Percentiles rank a stretch among this genome's conserved stretches.
These are phyloP conservation scores for Rutilus rutilus DNA, from an alignment of 2,113 vertebrate genomes.

Conservation along the genomic window DNA sequence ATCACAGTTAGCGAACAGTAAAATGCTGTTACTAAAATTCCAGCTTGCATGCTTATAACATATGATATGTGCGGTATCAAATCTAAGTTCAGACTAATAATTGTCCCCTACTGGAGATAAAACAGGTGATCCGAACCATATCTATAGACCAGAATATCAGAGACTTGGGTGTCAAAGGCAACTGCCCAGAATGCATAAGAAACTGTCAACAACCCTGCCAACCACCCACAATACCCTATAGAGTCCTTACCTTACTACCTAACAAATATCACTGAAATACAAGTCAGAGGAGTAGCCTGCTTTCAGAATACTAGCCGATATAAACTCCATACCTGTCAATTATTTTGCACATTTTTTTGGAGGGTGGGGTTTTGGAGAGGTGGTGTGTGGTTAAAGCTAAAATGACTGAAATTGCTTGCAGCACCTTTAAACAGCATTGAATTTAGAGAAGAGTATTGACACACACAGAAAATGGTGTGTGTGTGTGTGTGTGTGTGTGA, in stretches of 20 bases:
- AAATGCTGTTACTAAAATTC: neutral
- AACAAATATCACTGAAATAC: neutral
- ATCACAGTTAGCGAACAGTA: neutral
- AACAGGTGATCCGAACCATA: neutral
- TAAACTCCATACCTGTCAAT: neutral
- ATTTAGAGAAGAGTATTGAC: neutral
- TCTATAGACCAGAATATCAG: neutral
- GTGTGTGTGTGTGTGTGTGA: neutral
- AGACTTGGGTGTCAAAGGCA: no score
- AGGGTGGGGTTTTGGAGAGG: neutral
- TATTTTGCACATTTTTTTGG: neutral
- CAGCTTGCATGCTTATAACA: neutral
- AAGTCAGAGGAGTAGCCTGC: neutral
- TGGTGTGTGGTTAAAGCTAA: neutral
- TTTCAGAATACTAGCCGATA: neutral
- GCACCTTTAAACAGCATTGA: neutral
- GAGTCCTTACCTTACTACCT: neutral
- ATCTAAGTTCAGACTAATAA: neutral
- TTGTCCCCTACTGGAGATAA: neutral
- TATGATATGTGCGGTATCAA: neutral
- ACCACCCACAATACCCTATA: no score
- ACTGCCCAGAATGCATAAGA: no score
- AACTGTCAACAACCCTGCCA: no score
- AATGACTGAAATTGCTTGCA: neutral
- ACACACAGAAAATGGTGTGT: neutral